These are phyloP conservation scores for Blastobasis lacticolella DNA, from an alignment of 2,888 invertebrate species.

Conservation along the genomic window DNA sequence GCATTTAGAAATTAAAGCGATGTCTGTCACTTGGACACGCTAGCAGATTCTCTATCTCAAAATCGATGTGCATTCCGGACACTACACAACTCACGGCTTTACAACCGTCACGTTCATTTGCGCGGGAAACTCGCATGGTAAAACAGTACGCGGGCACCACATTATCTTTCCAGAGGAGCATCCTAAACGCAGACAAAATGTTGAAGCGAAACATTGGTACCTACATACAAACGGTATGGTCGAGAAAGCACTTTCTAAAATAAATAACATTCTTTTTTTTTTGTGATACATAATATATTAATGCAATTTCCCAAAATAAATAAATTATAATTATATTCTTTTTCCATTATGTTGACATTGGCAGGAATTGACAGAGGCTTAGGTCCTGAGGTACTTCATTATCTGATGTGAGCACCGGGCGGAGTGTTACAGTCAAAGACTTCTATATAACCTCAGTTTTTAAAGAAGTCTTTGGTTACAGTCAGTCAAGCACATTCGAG, in stretches of 20 bases:
- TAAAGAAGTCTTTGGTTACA: no score
- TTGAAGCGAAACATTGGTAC: slow-evolving; percentile 57
- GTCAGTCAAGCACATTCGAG: no score
- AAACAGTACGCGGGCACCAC: no score
- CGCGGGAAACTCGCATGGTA: no score
- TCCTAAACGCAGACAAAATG: slow-evolving; percentile 15
- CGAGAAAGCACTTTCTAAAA: slow-evolving; percentile 40
- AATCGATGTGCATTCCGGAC: no score
- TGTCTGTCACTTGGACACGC: no score
- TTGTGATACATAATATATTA: slow-evolving; percentile 14
- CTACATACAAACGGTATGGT: slow-evolving; percentile 19
- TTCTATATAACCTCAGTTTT: no score
- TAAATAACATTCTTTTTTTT: slow-evolving; percentile 29
- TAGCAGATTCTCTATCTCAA: no score
- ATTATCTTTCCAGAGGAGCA: neutral
- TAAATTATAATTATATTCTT: slow-evolving; percentile 40
- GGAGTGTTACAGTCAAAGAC: neutral
- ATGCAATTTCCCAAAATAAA: slow-evolving; percentile 19
- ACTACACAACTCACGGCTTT: no score
- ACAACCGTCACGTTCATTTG: no score
- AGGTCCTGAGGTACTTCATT: slow-evolving; percentile 30
- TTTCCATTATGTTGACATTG: slow-evolving; percentile 29
- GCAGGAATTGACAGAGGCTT: slow-evolving; percentile 35
- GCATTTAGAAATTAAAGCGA: no score
- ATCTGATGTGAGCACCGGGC: slow-evolving; percentile 31